Evolutionary conservation across 2,113 vertebrate genomes (phyloP).

Genomic region (Ophiodon elongatus): DNA sequence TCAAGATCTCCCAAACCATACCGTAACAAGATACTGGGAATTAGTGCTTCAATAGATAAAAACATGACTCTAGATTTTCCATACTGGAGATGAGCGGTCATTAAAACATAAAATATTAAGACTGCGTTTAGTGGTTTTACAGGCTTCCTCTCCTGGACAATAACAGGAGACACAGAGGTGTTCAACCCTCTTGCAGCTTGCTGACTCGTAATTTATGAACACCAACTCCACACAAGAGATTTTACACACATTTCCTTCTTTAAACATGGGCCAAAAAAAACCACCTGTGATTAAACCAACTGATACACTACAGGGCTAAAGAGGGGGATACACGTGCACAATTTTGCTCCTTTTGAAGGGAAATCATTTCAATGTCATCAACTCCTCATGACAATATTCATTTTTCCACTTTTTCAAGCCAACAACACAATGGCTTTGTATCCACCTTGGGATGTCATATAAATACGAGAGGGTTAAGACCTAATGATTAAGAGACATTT

Average conservation of each 20-base stretch:
- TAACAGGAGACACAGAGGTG: neutral
- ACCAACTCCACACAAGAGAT: neutral
- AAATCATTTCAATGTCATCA: slow-evolving; percentile 1
- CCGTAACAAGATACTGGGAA: slow-evolving; percentile 7
- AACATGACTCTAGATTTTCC: neutral
- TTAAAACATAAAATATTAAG: slow-evolving; percentile 2
- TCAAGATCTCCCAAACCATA: neutral
- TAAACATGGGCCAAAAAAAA: neutral
- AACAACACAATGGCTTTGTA: neutral
- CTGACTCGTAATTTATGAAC: neutral
- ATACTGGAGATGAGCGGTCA: neutral
- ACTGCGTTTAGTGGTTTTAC: neutral
- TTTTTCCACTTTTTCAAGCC: neutral
- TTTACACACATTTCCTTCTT: slow-evolving; percentile 7
- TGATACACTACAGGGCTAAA: neutral
- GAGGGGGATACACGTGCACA: neutral
- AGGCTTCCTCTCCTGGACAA: neutral
- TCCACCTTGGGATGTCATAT: neutral
- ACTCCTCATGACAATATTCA: neutral
- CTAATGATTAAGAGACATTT: no score
- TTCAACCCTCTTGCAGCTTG: neutral
- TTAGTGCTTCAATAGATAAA: slow-evolving; percentile 12
- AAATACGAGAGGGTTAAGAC: neutral
- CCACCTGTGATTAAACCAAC: neutral
- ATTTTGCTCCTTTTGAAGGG: neutral